Conservation (phyloP, 2,113 vertebrate species). For the Perognathus longimembris region DNA sequence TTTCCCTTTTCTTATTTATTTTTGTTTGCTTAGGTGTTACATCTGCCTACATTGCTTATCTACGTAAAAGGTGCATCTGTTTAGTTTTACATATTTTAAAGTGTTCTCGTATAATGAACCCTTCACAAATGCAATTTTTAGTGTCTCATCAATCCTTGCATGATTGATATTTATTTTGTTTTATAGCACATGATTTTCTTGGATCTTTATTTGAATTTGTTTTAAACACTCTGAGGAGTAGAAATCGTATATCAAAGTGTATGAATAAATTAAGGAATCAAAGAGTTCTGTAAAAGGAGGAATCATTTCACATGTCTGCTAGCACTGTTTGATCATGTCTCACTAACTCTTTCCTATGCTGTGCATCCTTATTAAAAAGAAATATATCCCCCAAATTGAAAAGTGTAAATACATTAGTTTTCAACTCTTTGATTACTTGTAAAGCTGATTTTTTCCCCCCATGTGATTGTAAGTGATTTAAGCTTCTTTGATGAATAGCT, state of each 20-base stretch:
- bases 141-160: not conserved
- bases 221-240: conserved; percentile 40
- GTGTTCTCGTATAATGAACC: not conserved
- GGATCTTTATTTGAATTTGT: not conserved
- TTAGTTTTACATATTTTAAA: not conserved
- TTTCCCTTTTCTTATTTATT: conserved; percentile 2
- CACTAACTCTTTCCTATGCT: not conserved
- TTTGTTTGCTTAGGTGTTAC: conserved; percentile 17
- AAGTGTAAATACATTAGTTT: conserved; percentile 53
- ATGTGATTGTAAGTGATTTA: conserved; percentile 42
- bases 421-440: conserved; percentile 52
- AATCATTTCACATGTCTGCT: not conserved
- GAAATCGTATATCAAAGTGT: not conserved
- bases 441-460: conserved; percentile 47
- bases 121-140: conserved; percentile 13
- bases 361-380: conserved; percentile 31
- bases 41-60: not conserved
- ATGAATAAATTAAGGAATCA: conserved; percentile 42
- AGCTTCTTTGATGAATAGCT: not conserved
- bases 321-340: not conserved
- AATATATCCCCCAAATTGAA: conserved; percentile 6
- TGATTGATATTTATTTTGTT: no score
- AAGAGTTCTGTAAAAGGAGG: conserved; percentile 11
- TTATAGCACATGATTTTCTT: not conserved
- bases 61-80: not conserved